Conservation (phyloP, 2,797 vertebrate genomes). For the Oryzias sinensis region DNA sequence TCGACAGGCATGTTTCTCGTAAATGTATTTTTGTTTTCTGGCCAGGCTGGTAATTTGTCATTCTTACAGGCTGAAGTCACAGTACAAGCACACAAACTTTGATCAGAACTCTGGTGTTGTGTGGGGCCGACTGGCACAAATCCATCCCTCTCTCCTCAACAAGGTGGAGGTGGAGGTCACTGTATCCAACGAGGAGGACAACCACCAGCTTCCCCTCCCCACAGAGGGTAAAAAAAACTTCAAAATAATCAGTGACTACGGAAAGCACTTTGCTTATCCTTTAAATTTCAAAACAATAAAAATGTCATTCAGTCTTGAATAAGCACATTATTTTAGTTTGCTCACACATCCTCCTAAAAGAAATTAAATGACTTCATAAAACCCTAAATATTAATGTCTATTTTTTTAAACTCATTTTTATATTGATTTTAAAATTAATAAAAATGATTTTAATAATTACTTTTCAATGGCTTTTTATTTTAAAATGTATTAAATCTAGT, state of each 20-base stretch:
- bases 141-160: conserved; percentile 64
- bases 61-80: conserved; percentile 59
- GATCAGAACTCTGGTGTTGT: conserved; percentile 54
- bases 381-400: neutral
- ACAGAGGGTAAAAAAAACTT: conserved; percentile 47
- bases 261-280: neutral
- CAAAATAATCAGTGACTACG: neutral
- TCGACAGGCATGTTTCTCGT: neutral
- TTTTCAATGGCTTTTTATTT: neutral
- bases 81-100: conserved; percentile 42
- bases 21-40: conserved; percentile 3
- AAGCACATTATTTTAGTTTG: neutral
- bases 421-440: neutral
- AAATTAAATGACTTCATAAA: no score
- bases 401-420: neutral
- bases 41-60: neutral
- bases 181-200: conserved; percentile 46
- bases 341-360: no score
- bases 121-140: conserved; percentile 46
- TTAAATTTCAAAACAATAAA: neutral
- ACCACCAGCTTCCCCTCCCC: conserved; percentile 49
- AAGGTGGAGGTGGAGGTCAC: conserved; percentile 54
- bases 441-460: neutral
- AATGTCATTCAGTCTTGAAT: neutral
- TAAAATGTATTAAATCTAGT: no score